These are phyloP conservation scores for Cabera pusaria DNA, from an alignment of 2,888 invertebrate species.

Conservation along the genomic window DNA sequence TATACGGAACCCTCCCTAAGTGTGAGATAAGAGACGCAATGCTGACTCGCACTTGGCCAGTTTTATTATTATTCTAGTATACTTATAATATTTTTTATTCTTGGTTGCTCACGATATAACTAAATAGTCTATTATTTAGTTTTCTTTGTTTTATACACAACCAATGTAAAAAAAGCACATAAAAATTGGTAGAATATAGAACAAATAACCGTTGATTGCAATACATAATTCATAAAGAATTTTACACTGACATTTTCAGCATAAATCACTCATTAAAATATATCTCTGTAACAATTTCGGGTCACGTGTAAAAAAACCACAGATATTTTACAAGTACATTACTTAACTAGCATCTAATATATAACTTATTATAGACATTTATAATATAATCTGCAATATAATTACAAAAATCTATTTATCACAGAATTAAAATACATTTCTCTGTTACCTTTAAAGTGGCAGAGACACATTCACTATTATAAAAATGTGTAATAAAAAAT, in stretches of 20 bases:
- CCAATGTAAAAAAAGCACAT: too few relatives aligned
- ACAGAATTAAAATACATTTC: conserved; percentile 76
- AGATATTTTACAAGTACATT: conserved; percentile 32
- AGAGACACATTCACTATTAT: conserved; percentile 8
- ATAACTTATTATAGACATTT: conserved; percentile 29
- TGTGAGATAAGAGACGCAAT: too few relatives aligned
- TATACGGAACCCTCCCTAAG: too few relatives aligned
- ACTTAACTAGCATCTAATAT: conserved; percentile 54
- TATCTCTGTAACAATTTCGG: conserved; percentile 7
- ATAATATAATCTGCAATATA: conserved; percentile 43
- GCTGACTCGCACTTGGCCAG: too few relatives aligned
- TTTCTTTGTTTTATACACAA: too few relatives aligned
- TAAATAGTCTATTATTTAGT: too few relatives aligned
- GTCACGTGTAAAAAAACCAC: conserved; percentile 12
- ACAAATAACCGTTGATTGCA: too few relatives aligned
- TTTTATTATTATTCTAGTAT: too few relatives aligned
- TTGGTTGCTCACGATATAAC: too few relatives aligned
- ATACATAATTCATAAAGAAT: too few relatives aligned
- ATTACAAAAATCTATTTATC: conserved; percentile 67
- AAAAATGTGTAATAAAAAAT: conserved; percentile 8
- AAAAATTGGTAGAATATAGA: too few relatives aligned
- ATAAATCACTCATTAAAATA: conserved; percentile 4
- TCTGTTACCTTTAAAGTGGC: conserved; percentile 44
- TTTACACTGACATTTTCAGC: conserved; percentile 12
- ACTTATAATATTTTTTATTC: too few relatives aligned